phyloP scores from a whole-genome alignment of 1,140 invertebrate genomes.

The Hylyphantes graminicola region DNA sequence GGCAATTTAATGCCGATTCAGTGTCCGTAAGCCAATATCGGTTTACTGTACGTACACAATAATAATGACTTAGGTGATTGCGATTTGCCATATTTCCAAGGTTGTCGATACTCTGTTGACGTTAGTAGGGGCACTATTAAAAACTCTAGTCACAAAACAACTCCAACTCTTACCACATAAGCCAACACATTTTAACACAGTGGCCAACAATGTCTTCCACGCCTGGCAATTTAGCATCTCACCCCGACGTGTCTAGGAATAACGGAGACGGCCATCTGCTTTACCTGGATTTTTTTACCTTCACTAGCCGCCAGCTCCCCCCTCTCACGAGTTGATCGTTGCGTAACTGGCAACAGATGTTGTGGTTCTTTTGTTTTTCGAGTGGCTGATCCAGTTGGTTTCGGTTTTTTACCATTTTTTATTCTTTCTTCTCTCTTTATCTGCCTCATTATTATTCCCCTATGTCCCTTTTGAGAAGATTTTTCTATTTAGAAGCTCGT shows the following conservation, averaged over 20 bases:
- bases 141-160: no score
- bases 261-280: constrained; percentile 42
- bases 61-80: no score
- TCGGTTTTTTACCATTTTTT: constrained; percentile 27
- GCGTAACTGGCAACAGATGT: constrained; percentile 51
- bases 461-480: no score
- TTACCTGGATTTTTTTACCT: constrained; percentile 24
- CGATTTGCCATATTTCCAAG: no score
- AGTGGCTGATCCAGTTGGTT: constrained; percentile 47
- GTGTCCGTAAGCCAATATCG: no score
- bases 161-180: no score
- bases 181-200: no score
- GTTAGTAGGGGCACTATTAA: no score
- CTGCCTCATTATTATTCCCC: constrained; percentile 28
- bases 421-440: neutral
- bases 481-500: no score
- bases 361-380: constrained; percentile 57
- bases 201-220: constrained; percentile 9
- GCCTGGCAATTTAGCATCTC: neutral
- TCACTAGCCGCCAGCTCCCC: neutral
- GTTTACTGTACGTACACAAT: no score
- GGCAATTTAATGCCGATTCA: no score
- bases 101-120: no score
- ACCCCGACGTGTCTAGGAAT: neutral
- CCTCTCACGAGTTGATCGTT: neutral